Base-by-base conservation (phyloP, 2,888 invertebrate species). In the Lymantria monacha region DNA sequence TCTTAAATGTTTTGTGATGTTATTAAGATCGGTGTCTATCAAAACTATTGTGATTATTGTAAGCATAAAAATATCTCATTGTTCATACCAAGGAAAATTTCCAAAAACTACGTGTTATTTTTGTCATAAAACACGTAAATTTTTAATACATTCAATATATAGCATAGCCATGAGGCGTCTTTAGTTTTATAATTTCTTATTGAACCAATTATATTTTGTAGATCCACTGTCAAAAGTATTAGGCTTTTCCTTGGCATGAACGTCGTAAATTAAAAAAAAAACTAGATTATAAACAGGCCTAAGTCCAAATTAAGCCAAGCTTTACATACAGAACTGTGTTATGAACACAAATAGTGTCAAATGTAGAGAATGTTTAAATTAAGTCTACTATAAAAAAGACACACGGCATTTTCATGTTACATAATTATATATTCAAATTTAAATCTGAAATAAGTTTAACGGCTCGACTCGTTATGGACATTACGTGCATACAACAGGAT, bases 1-100 rank as follows among this genome's bases (percentile, higher is more conserved):
- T 76, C 63, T 66, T 74, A 69, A 59, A 63, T 74, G 70, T 77
- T 73, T 71, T 62, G 68, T 70, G 73, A 67, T 73, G 69, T 68
- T 67, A 63, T 56, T 60, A 50, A 61, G 63, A 65, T 74, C 46
- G 63, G 72, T 76, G 74, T 81, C 74, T 76, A 74, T 71, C 61
- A 65, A 72, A 15, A 57, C 52, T 55, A 67, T 70, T 79, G 85
- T 86, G 82, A 84, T 82, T 73, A 58, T 63, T 61, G 68, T 79
- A 84, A 81, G 84, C 83, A 83, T 81, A 65, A 33, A 44, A 70
- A 48, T 49, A 36, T 48, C 48, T 57, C 41, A 53, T n/a, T 0
- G 46, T 58, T 62, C 49, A 60, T 56, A 50, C 53, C 50, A 49
- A 45, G 57, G 45, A 15, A 53, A 49, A 36, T 42, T 10, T 46